These are phyloP conservation scores for Gymnocephalus cernua DNA, from an alignment of 2,113 vertebrate genomes.

Conservation along the genomic window DNA sequence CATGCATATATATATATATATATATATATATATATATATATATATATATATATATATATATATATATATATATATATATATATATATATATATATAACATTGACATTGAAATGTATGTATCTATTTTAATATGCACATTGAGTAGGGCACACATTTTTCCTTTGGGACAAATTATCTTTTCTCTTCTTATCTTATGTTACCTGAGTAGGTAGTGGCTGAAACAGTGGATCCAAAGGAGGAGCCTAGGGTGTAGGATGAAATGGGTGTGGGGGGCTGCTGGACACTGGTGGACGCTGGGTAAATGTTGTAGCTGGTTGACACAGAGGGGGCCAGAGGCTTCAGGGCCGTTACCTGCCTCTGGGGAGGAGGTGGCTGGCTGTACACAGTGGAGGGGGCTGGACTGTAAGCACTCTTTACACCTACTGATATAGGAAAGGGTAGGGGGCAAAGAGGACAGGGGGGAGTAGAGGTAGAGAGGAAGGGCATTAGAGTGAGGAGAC, in stretches of 20 bases:
- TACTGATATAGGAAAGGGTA: slow-evolving; percentile 40
- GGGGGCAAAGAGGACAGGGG: neutral
- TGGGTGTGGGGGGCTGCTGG: slow-evolving; percentile 75
- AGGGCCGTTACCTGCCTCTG: slow-evolving; percentile 79
- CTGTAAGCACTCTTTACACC: slow-evolving; percentile 80
- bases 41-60: too few species aligned
- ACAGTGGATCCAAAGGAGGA: slow-evolving; percentile 79
- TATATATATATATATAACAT: too few species aligned
- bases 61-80: too few species aligned
- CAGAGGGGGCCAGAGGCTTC: slow-evolving; percentile 73
- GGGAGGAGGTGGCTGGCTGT: slow-evolving; percentile 79
- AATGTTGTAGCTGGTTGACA: slow-evolving; percentile 81
- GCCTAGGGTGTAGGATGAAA: slow-evolving; percentile 81
- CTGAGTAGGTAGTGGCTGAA: slow-evolving; percentile 78
- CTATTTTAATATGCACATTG: too few species aligned
- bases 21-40: too few species aligned
- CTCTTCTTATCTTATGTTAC: slow-evolving; percentile 59
- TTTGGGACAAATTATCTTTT: neutral
- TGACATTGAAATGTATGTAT: too few species aligned
- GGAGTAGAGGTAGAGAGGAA: neutral
- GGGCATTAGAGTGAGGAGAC: slow-evolving; percentile 2
- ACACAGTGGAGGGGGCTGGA: slow-evolving; percentile 70
- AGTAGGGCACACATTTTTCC: neutral
- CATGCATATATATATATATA: neutral
- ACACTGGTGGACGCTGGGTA: slow-evolving; percentile 77